These are phyloP conservation scores for Heptranchias perlo DNA, from an alignment of 2,113 vertebrate species.

Conservation along the genomic window DNA sequence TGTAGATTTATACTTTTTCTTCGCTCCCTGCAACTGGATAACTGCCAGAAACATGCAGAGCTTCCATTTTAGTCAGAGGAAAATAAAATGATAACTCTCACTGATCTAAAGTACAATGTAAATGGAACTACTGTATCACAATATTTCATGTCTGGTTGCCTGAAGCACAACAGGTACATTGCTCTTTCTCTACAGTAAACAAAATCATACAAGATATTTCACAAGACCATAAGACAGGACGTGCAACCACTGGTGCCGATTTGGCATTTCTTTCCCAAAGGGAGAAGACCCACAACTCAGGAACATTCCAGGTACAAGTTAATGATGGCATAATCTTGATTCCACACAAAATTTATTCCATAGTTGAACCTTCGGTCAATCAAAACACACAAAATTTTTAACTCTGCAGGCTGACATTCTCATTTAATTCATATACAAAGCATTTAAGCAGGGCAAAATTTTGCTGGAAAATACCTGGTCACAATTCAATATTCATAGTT, in stretches of 20 bases:
- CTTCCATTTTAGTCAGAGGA: neutral
- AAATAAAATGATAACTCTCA: neutral
- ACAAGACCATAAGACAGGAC: neutral
- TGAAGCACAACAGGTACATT: neutral
- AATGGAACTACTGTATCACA: neutral
- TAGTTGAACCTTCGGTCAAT: neutral
- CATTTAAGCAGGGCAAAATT: neutral
- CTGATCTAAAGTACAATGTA: neutral
- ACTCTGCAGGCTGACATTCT: neutral
- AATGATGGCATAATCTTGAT: neutral
- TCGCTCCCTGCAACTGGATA: neutral
- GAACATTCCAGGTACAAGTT: neutral
- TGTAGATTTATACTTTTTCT: neutral
- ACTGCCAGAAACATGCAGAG: neutral
- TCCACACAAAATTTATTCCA: neutral
- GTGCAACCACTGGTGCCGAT: neutral
- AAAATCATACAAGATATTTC: neutral
- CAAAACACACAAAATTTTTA: neutral
- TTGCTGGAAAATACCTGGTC: neutral
- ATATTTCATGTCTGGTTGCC: neutral
- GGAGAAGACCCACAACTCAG: neutral
- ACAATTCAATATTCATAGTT: neutral
- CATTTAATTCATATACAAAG: neutral
- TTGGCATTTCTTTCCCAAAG: neutral
- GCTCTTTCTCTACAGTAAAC: neutral